Base-by-base conservation (phyloP, 1,140 invertebrate species). In the Drosophila nigromelanica region DNA sequence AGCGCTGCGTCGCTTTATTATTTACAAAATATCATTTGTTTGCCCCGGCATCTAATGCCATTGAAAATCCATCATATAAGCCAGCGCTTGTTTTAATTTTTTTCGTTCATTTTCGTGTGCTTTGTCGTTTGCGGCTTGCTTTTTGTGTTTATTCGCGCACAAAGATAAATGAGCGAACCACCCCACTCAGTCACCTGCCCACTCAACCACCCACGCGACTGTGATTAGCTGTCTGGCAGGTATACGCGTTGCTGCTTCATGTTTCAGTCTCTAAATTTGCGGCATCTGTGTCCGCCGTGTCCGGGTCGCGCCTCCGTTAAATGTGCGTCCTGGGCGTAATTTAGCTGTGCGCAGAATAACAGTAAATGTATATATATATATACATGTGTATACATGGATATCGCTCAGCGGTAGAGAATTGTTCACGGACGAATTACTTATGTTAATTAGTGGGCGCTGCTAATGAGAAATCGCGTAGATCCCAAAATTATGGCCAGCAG, bases 1-100 rank as follows among this genome's bases (percentile, higher is more conserved):
- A 39, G 64, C 27, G 37, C 6, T 5, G 37, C 64, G 27, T 70
- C 30, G 62, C 50, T 45, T 48, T 79, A 77, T 89, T 89, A 89
- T 89, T 89, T 89, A 89, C 83, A 82, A 79, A 87, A 87, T 89
- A 82, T 87, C 76, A 87, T 80, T 79, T 71, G 59, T 48, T 69
- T 76, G 64, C 11, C 27, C 54, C 39, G 83, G 43, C 80, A 67
- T 72, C 50, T 73, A 76, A 76, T 73, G 61, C 68, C 69, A 67
- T 70, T 76, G 83, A 56, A 80, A 89, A 89, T 89, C 85, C 85
- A 80, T 89, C 83, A 89, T 89, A 70, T 87, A 89, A 89, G 79
- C 76, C 83, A 27, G 60, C 64, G 71, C 52, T 73, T 66, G 64
- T 70, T 86, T 35, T 8, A 8, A 8, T 64, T 75, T 71, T 51